Base-by-base conservation (phyloP, 2,797 vertebrate genomes). In the Columba guinea region DNA sequence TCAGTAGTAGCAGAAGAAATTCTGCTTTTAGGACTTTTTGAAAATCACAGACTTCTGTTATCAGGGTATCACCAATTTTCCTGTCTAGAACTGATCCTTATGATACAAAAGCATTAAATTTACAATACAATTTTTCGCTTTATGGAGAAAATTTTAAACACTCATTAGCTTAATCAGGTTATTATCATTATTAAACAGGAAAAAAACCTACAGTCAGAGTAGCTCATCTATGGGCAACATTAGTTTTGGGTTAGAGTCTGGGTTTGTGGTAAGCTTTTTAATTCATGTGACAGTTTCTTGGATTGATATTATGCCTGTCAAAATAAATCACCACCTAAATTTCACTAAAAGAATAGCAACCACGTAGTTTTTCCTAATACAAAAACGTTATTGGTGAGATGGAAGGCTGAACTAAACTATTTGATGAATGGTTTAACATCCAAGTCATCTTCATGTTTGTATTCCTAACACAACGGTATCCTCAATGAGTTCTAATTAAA, bases 401-500 rank as follows among this genome's bases (percentile, higher is more conserved):
- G 48, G 24, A 83, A 88, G 37, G 27, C 41, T 75, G 41, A 84
- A 77, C 68, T 68, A 82, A 84, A 71, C 46, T 63, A 35, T 75
- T 13, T 73, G 75, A 86, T 37, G 35, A 84, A 68, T 62, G 8
- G 24, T 70, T 84, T 84, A 94, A 60, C 53, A 75, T 65, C 48
- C 75, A 65, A 58, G 65, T 62, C 52, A 60, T 92, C 83, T 69
- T 93, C 53, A 69, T 80, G 94, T 95, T 93, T 70, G 37, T 73
- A 87, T 91, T 94, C 84, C 28, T 37, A 78, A 84, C 59, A 80
- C 79, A 91, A 65, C 60, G 58, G 59, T 75, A 87, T 26, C 24
- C 28, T 93, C 78, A 90, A 90, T 90, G 86, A 95, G 75, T 86
- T 93, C 84, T 96, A 95, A 96, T 96, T 96, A 92, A 96, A 96